Percentiles rank a stretch among this genome's conserved stretches.
Conservation (phyloP, 2,888 invertebrate species). For the Dorcus parallelipipedus region DNA sequence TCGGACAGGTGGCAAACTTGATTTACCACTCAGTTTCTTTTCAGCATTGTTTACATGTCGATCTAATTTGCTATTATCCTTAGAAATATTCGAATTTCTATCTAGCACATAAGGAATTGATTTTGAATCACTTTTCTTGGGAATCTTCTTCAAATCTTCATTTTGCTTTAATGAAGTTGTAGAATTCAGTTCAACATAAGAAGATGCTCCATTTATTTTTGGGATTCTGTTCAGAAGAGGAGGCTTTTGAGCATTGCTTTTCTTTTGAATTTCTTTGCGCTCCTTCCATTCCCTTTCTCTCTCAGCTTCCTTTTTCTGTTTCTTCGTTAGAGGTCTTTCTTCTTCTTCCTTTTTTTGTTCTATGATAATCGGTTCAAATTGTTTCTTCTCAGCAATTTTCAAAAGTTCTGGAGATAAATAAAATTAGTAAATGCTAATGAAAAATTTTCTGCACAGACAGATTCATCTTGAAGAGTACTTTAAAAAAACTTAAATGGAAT, state of each 20-base stretch:
- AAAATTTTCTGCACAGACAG: no score
- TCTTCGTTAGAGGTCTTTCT: conserved; percentile 76
- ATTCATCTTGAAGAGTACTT: no score
- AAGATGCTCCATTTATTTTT: conserved; percentile 9
- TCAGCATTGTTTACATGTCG: background rate
- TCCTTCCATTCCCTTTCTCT: conserved; percentile 67
- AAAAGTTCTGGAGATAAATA: conserved; percentile 58
- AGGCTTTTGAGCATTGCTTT: conserved; percentile 11
- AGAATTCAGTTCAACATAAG: background rate
- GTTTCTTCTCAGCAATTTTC: conserved; percentile 80
- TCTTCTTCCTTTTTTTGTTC: conserved; percentile 54
- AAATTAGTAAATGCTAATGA: conserved; percentile 1
- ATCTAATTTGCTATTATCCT: background rate
- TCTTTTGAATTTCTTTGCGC: conserved; percentile 45
- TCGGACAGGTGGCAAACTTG: background rate
- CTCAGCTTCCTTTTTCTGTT: conserved; percentile 71
- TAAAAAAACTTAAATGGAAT: no score
- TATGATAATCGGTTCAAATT: conserved; percentile 70
- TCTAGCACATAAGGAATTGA: conserved; percentile 3
- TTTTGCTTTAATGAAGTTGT: background rate
- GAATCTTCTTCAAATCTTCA: background rate
- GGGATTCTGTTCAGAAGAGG: conserved; percentile 11
- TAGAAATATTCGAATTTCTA: conserved; percentile 7
- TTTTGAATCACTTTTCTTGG: background rate
- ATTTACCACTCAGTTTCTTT: background rate